These are phyloP conservation scores for Pristionchus entomophagus DNA, from an alignment of 2,888 invertebrate genomes.

Conservation along the genomic window DNA sequence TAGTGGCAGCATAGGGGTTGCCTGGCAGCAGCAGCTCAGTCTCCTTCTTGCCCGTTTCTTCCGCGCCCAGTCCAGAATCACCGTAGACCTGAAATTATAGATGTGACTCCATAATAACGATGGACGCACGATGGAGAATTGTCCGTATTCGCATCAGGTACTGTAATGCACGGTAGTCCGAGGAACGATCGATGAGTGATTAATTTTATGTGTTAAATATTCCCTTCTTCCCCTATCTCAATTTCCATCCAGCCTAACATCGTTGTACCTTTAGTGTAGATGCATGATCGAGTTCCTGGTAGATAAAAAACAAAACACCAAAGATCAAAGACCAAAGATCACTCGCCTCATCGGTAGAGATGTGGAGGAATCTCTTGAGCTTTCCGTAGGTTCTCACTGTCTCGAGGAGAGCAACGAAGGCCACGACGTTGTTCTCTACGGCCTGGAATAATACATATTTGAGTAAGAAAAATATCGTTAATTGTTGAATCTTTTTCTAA, in stretches of 20 bases:
- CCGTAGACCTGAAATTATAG: conserved; percentile 70
- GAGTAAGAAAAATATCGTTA: not conserved
- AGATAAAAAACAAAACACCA: not conserved
- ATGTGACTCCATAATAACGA: no score
- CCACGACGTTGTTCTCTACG: conserved; percentile 72
- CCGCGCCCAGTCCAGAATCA: conserved; percentile 70
- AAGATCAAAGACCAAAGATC: not conserved
- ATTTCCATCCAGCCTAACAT: not conserved
- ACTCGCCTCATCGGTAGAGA: conserved; percentile 72
- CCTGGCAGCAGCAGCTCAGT: conserved; percentile 67
- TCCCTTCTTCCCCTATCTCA: no score
- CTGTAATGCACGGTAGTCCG: no score
- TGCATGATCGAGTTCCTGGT: not conserved
- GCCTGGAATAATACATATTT: conserved; percentile 63
- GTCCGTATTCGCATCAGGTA: no score
- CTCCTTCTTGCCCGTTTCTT: conserved; percentile 69
- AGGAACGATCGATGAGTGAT: no score
- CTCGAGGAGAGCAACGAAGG: conserved; percentile 72
- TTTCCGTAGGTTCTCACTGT: conserved; percentile 66
- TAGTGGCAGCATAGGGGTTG: conserved; percentile 75
- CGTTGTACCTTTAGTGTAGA: not conserved
- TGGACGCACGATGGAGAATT: no score
- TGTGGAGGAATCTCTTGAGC: conserved; percentile 70
- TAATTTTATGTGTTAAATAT: no score
- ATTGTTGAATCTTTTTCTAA: not conserved